Evolutionary conservation across 2,797 vertebrate species (phyloP).

Genomic region (Paramormyrops hopkinsi): DNA sequence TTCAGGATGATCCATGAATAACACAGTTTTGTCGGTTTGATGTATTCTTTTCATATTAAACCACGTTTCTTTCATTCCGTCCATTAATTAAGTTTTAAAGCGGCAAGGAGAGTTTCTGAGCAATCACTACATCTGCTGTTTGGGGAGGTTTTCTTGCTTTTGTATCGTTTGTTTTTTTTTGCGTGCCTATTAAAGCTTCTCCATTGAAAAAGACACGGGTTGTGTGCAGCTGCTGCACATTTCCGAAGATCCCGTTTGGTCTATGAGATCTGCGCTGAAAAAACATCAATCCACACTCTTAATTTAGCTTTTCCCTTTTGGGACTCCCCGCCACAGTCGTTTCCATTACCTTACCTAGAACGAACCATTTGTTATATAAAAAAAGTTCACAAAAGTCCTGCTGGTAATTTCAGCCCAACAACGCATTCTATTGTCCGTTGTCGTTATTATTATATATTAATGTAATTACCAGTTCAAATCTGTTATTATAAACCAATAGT

Average conservation of each 20-base stretch:
- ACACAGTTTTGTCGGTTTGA: background rate
- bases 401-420: background rate
- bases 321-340: constrained; percentile 17
- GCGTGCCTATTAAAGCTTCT: background rate
- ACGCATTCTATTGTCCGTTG: background rate
- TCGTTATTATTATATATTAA: background rate
- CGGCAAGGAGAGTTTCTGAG: background rate
- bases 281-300: constrained; percentile 45
- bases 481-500: background rate
- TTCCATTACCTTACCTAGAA: constrained; percentile 46
- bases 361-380: constrained; percentile 35
- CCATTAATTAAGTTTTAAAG: background rate
- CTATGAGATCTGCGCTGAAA: constrained; percentile 28
- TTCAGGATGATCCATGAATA: background rate
- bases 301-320: constrained; percentile 47
- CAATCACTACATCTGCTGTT: background rate
- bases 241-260: background rate
- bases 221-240: background rate
- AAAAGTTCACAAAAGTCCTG: background rate
- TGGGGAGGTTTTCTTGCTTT: background rate
- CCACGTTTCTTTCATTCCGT: background rate
- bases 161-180: background rate
- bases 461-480: background rate
- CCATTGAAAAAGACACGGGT: background rate
- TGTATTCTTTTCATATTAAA: background rate